Evolutionary conservation across 2,797 vertebrate genomes (phyloP).

Genomic region (Enoplosus armatus): DNA sequence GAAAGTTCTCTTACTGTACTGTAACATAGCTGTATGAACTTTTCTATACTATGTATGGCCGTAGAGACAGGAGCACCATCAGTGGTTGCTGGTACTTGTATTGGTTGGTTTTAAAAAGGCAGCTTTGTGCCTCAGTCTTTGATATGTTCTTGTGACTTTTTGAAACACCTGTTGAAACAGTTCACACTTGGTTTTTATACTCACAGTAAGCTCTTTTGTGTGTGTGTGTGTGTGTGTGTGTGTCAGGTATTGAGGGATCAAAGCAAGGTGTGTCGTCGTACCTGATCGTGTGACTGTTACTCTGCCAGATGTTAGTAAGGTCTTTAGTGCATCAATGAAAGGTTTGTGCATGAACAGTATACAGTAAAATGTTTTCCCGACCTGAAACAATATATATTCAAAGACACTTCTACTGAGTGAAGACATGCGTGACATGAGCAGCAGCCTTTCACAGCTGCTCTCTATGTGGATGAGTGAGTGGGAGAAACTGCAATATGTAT

Average conservation of each 20-base stretch:
- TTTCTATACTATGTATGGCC: conserved; percentile 61
- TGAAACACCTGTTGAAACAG: conserved; percentile 62
- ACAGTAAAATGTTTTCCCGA: conserved; percentile 44
- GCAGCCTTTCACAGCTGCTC: conserved; percentile 44
- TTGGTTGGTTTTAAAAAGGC: conserved; percentile 71
- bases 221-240: conserved; percentile 33
- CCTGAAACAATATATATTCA: conserved; percentile 34
- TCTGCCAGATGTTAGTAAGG: conserved; percentile 50
- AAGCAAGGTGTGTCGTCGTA: conserved; percentile 36
- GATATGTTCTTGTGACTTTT: conserved; percentile 77
- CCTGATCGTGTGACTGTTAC: conserved; percentile 36
- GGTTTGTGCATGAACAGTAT: conserved; percentile 65
- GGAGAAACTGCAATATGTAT: conserved; percentile 33
- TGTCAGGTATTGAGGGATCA: conserved; percentile 51
- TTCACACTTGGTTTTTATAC: conserved; percentile 61
- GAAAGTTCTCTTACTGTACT: conserved; percentile 64
- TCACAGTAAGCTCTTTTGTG: conserved; percentile 55
- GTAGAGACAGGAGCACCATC: conserved; percentile 58
- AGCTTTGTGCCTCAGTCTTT: conserved; percentile 80
- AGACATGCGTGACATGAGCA: conserved; percentile 33
- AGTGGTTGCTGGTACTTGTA: conserved; percentile 61
- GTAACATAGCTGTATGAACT: conserved; percentile 72
- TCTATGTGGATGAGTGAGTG: conserved; percentile 30
- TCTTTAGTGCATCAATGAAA: conserved; percentile 43
- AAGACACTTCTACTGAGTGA: conserved; percentile 32